Evolutionary conservation across 2,113 vertebrate species (phyloP), one percentile per base, ranked within the genome.

Genomic region (Nematolebias whitei): DNA sequence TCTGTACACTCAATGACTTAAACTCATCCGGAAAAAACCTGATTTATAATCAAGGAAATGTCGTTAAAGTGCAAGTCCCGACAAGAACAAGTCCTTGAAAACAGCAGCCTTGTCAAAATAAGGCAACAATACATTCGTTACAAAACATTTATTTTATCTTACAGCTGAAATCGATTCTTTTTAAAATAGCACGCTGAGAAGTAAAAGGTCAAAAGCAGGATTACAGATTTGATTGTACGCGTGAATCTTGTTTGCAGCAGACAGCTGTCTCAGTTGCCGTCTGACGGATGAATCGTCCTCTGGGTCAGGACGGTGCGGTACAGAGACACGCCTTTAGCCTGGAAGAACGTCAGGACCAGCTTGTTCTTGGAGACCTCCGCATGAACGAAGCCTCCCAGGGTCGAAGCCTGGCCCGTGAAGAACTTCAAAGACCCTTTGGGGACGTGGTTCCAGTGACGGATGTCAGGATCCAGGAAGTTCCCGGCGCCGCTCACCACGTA

Each of bases 401-500:
- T 95, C 4, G 92, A 87, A 1, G 85, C 66, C 0, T 90, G 68
- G 9, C 94, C 95, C 0, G 92, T 94, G 85, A 94, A 95, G 90
- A 96, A 97, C 76, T 93, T 94, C 11, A 97, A 77, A 47, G 94
- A 92, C 15, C 87, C 93, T 3, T 63, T 80, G 56, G 96, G 96
- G 54, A 96, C 94, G 0, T 84, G 61, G 12, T 87, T 85, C 39
- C 85, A 85, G 63, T 97, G 95, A 1, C 80, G 83, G 11, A 70
- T 65, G 0, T 94, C 93, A 0, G 93, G 80, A 57, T 97, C 95
- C 90, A 97, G 90, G 85, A 97, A 97, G 88, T 96, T 97, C 11
- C 96, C 96, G 0, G 96, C 95, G 2, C 96, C 96, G 0, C 95
- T 97, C 63, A 97, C 90, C 24, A 97, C 86, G 0, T 95, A 95